Evolutionary conservation across 1,140 invertebrate genomes (phyloP).

Genomic region (Pogonomyrmex californicus): DNA sequence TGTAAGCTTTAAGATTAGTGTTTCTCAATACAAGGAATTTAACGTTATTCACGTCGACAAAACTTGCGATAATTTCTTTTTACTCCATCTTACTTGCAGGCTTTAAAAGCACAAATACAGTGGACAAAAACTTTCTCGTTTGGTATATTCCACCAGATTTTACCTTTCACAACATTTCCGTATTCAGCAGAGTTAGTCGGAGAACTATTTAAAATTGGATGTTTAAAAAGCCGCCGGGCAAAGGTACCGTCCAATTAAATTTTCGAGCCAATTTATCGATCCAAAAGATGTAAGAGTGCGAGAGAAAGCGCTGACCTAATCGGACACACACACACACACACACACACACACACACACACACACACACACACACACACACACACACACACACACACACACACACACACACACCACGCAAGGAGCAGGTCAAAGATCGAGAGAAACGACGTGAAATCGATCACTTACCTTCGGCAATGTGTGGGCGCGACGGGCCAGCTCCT

Average conservation of each 20-base stretch:
- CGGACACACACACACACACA: neutral
- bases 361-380: no score
- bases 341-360: no score
- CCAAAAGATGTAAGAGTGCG: neutral
- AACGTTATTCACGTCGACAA: neutral
- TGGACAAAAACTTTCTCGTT: neutral
- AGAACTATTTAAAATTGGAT: neutral
- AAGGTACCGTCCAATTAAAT: slow-evolving; percentile 25
- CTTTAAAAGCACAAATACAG: neutral
- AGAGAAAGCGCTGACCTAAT: neutral
- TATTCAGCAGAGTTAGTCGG: neutral
- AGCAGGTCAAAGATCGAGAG: slow-evolving; percentile 7
- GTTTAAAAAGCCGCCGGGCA: neutral
- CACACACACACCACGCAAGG: no score
- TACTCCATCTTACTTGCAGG: neutral
- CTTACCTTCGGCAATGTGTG: slow-evolving; percentile 89
- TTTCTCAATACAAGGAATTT: neutral
- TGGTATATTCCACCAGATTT: neutral
- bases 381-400: no score
- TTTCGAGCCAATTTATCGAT: neutral
- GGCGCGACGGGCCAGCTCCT: slow-evolving; percentile 90
- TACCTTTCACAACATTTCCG: neutral
- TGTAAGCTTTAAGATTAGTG: slow-evolving; percentile 31
- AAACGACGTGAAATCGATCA: slow-evolving; percentile 19
- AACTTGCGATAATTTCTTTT: neutral